These are phyloP conservation scores for Pangasius mekongensis DNA, from an alignment of 2,797 vertebrate genomes.

Conservation along the genomic window DNA sequence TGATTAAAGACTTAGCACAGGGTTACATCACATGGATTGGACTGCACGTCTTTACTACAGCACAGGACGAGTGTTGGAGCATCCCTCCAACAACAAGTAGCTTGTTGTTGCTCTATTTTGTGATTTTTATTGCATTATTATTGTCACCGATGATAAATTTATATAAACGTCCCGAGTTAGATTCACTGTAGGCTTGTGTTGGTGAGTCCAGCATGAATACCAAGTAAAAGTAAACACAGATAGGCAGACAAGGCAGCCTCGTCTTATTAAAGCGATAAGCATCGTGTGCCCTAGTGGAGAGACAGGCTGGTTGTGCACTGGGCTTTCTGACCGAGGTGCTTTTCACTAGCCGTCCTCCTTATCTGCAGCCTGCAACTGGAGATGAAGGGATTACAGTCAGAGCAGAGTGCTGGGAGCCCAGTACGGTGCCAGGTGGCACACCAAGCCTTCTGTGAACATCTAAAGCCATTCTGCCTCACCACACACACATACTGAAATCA, in stretches of 20 bases:
- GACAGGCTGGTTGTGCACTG: conserved; percentile 48
- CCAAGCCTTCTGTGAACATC: conserved; percentile 55
- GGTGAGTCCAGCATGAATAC: conserved; percentile 40
- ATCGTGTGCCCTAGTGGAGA: conserved; percentile 55
- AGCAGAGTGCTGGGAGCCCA: conserved; percentile 47
- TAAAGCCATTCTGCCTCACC: conserved; percentile 54
- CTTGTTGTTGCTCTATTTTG: background rate
- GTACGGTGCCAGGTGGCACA: conserved; percentile 58
- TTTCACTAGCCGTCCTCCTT: conserved; percentile 55
- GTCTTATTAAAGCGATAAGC: conserved; percentile 60
- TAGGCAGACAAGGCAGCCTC: conserved; percentile 46
- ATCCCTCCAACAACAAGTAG: conserved; percentile 31
- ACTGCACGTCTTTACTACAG: conserved; percentile 51
- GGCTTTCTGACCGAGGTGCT: conserved; percentile 50
- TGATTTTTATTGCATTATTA: background rate
- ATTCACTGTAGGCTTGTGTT: conserved; percentile 10
- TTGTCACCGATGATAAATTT: background rate
- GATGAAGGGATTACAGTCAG: conserved; percentile 61
- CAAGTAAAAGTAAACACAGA: conserved; percentile 50
- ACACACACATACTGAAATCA: conserved; percentile 50
- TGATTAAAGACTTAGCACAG: conserved; percentile 82
- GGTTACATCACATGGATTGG: conserved; percentile 73
- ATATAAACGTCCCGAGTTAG: conserved; percentile 16
- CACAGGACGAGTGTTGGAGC: conserved; percentile 54
- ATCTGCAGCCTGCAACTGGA: conserved; percentile 62